Evolutionary conservation across 2,888 invertebrate species (phyloP).

Genomic region (Gonocerus acuteangulatus): DNA sequence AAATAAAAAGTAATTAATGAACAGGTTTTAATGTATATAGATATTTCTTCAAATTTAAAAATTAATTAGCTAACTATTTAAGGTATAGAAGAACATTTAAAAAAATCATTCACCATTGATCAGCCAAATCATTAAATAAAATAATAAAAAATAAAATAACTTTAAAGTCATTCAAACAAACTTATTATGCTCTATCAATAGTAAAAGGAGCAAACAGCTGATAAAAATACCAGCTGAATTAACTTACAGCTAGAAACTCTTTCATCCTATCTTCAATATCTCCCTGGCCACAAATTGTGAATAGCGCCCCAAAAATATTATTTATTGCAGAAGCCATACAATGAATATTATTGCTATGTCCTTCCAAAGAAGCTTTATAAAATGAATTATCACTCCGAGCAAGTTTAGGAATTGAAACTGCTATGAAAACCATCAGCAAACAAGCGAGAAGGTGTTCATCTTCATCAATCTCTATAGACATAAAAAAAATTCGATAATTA

Average conservation of each 20-base stretch:
- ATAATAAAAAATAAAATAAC: too few relatives aligned
- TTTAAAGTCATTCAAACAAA: too few relatives aligned
- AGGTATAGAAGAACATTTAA: too few relatives aligned
- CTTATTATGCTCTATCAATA: too few relatives aligned
- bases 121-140: too few relatives aligned
- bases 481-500: slow-evolving; percentile 19
- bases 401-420: slow-evolving; percentile 91
- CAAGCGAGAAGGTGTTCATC: slow-evolving; percentile 92
- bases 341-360: slow-evolving; percentile 97
- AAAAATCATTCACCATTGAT: too few relatives aligned
- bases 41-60: too few relatives aligned
- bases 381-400: slow-evolving; percentile 85
- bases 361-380: slow-evolving; percentile 77
- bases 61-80: too few relatives aligned
- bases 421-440: slow-evolving; percentile 95
- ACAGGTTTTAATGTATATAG: too few relatives aligned
- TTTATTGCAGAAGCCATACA: slow-evolving; percentile 96
- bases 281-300: slow-evolving; percentile 89
- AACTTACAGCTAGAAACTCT: slow-evolving; percentile 66
- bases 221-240: too few relatives aligned
- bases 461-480: slow-evolving; percentile 64
- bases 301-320: slow-evolving; percentile 91
- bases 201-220: too few relatives aligned
- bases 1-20: too few relatives aligned
- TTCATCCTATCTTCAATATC: slow-evolving; percentile 97